Evolutionary conservation across 2,888 invertebrate species (phyloP).

Genomic region (Gari tellinella): DNA sequence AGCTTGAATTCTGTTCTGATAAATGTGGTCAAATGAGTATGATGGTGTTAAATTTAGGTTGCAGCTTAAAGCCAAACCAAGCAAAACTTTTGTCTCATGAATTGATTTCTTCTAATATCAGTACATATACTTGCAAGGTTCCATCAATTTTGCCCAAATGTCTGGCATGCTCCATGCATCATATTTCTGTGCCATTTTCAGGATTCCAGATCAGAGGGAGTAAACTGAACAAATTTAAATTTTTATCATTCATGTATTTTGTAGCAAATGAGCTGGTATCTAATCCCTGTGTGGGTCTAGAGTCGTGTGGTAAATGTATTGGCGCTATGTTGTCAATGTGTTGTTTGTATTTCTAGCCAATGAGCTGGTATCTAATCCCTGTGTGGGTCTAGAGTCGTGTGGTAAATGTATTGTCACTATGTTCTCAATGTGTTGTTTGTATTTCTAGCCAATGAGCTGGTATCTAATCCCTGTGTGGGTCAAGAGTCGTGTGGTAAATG

Average conservation of each 20-base stretch:
- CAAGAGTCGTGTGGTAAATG: constrained; percentile 91
- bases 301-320: constrained; percentile 94
- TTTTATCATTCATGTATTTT: constrained; percentile 14
- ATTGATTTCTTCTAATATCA: no score
- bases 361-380: constrained; percentile 62
- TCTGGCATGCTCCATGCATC: no score
- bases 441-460: constrained; percentile 85
- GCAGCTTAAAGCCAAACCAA: no score
- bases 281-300: constrained; percentile 69
- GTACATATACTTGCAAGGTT: no score
- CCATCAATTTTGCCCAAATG: no score
- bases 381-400: constrained; percentile 86
- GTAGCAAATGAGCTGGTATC: constrained; percentile 40
- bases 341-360: constrained; percentile 90
- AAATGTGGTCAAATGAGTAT: no score
- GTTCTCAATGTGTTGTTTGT: constrained; percentile 95
- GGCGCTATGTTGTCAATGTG: constrained; percentile 91
- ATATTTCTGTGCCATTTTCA: no score
- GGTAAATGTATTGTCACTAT: constrained; percentile 94
- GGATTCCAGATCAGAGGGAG: no score
- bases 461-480: constrained; percentile 67
- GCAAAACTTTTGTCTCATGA: no score
- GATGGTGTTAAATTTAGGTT: no score
- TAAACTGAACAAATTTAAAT: no score
- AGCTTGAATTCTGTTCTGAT: no score